phyloP scores from a whole-genome alignment of 1,140 invertebrate genomes.

The Sarcophaga bullata region DNA sequence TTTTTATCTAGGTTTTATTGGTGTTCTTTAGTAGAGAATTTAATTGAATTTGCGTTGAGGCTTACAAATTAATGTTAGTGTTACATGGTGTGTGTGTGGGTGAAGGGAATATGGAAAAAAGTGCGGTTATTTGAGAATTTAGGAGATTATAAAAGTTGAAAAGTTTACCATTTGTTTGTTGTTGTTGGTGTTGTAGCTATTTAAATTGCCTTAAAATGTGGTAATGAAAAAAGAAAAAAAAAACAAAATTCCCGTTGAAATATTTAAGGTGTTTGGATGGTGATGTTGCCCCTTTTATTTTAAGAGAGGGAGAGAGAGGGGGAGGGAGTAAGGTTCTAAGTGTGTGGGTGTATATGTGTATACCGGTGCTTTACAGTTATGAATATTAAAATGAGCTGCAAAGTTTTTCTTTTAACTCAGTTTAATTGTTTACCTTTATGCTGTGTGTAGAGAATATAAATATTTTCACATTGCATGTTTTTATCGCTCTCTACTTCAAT shows the following conservation, averaged over 20 bases:
- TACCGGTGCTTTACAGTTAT: not conserved
- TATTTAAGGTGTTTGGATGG: not conserved
- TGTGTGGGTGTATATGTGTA: not conserved
- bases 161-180: slow-evolving; percentile 4
- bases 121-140: too few relatives aligned
- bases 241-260: not conserved
- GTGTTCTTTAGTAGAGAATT: too few relatives aligned
- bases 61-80: too few relatives aligned
- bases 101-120: too few relatives aligned
- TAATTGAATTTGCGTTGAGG: too few relatives aligned
- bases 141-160: slow-evolving; percentile 7
- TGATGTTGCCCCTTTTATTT: too few relatives aligned
- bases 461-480: not conserved
- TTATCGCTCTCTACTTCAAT: too few relatives aligned
- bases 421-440: not conserved
- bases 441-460: not conserved
- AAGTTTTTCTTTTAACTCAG: not conserved
- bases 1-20: too few relatives aligned
- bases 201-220: slow-evolving; percentile 20
- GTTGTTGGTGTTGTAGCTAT: not conserved
- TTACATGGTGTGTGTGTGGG: too few relatives aligned
- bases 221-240: not conserved
- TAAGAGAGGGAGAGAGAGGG: not conserved
- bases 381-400: slow-evolving; percentile 3
- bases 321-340: not conserved